These are phyloP conservation scores for Sturmia bella DNA, from an alignment of 2,888 invertebrate genomes.

Conservation along the genomic window DNA sequence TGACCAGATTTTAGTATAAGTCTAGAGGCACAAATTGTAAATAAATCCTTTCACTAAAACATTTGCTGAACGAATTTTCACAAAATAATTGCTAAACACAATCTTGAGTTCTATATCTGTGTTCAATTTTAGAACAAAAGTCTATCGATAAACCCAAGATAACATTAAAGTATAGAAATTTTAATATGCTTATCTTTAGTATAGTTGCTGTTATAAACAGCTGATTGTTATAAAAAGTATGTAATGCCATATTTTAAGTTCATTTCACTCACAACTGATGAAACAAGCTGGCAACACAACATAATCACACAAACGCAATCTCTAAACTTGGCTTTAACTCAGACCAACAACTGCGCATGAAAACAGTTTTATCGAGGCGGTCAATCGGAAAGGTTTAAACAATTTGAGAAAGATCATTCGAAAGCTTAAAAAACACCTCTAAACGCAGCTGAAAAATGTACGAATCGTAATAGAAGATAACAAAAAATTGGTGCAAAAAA, in stretches of 20 bases:
- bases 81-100: too few species aligned
- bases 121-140: too few species aligned
- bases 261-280: too few species aligned
- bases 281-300: slow-evolving; percentile 31
- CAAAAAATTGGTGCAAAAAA: slow-evolving; percentile 8
- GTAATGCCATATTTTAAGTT: slow-evolving; percentile 4
- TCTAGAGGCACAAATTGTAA: too few species aligned
- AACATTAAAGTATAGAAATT: too few species aligned
- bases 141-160: too few species aligned
- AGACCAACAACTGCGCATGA: slow-evolving; percentile 47
- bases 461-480: slow-evolving; percentile 17
- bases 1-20: too few species aligned
- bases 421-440: slow-evolving; percentile 9
- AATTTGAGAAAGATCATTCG: slow-evolving; percentile 6
- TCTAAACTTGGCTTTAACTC: slow-evolving; percentile 62
- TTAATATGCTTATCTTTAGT: background rate
- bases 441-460: slow-evolving; percentile 35
- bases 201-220: background rate
- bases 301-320: slow-evolving; percentile 19
- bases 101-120: too few species aligned
- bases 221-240: background rate
- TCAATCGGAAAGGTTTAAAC: slow-evolving; percentile 55
- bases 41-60: too few species aligned
- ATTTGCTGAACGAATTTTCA: too few species aligned
- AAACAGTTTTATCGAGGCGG: slow-evolving; percentile 67